Base-by-base conservation (phyloP, 2,888 invertebrate genomes). In the Teinopalpus imperialis region DNA sequence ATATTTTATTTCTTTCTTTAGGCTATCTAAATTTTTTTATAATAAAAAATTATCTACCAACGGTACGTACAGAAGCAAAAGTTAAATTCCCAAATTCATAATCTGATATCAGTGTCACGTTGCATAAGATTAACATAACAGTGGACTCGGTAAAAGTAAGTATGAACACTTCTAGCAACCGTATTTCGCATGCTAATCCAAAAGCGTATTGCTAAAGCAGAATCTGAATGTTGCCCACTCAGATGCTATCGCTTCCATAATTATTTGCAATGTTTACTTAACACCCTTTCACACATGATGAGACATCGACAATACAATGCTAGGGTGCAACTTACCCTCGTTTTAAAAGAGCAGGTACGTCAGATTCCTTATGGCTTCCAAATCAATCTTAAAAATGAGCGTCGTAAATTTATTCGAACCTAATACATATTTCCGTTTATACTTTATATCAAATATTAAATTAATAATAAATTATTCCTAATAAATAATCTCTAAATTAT, bases 251-350 rank as follows among this genome's bases (percentile, higher is more conserved):
- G 79, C 74, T 74, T 83, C 86, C 81, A 81, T 87, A 88, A 87
- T 86, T 81, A 88, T 89, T 85, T 83, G 85, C 89, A 88, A 89
- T 89, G 89, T 89, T 89, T 89, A 89, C 89, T 89, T 89, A 89
- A 87, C 88, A 89, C 89, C 89, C 89, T 88, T 89, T 88, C 81
- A 83, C 85, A 83, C 82, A 81, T 89, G 88, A 89, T 68, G 85
- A 81, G 79, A 77, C 68, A 72, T 68, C 61, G 62, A 88, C 85
- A 88, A 86, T 71, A 62, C 55, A 46, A 54, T 48, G 58, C 58
- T 66, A 63, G 61, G 75, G 72, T 68, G 67, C 62, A 53, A 37
- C 49, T 51, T 53, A 59, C 73, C 71, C 72, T 65, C 48, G 49
- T 20, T 36, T 31, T 36, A 16, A 39, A 34, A 31, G 21, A 46